phyloP scores from a whole-genome alignment of 2,113 vertebrate genomes.

The Tursiops truncatus region DNA sequence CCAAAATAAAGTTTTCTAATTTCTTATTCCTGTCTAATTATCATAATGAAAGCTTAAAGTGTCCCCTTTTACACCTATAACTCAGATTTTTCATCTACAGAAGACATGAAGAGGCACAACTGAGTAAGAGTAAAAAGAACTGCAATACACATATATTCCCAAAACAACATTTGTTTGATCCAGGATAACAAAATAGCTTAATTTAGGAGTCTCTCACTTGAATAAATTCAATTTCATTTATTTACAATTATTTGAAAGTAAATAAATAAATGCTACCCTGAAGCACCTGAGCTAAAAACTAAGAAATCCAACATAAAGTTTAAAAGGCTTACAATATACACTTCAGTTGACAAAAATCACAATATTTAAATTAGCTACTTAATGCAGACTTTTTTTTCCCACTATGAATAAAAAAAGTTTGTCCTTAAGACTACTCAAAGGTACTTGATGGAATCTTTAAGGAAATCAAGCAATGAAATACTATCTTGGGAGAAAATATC shows the following conservation, averaged over 20 bases:
- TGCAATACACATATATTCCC: not conserved
- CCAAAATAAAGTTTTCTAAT: not conserved
- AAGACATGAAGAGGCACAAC: not conserved
- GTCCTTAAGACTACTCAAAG: not conserved
- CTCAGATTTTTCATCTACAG: not conserved
- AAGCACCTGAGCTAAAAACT: not conserved
- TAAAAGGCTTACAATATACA: not conserved
- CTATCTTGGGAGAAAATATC: not conserved
- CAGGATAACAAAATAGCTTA: not conserved
- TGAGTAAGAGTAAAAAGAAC: not conserved
- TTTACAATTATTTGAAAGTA: not conserved
- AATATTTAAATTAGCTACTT: not conserved
- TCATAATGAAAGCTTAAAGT: slow-evolving; percentile 19
- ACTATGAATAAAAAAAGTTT: not conserved
- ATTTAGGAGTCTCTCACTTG: not conserved
- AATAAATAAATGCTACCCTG: slow-evolving; percentile 3
- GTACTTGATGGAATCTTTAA: slow-evolving; percentile 8
- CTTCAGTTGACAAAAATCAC: not conserved
- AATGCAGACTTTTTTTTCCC: not conserved
- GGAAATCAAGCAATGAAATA: slow-evolving; percentile 4
- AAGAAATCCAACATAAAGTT: not conserved
- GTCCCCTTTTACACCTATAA: not conserved
- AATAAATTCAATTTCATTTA: not conserved
- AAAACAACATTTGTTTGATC: not conserved
- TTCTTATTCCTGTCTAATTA: not conserved